Conservation (phyloP, 2,797 vertebrate genomes). For the Ptychobarbus kaznakovi region DNA sequence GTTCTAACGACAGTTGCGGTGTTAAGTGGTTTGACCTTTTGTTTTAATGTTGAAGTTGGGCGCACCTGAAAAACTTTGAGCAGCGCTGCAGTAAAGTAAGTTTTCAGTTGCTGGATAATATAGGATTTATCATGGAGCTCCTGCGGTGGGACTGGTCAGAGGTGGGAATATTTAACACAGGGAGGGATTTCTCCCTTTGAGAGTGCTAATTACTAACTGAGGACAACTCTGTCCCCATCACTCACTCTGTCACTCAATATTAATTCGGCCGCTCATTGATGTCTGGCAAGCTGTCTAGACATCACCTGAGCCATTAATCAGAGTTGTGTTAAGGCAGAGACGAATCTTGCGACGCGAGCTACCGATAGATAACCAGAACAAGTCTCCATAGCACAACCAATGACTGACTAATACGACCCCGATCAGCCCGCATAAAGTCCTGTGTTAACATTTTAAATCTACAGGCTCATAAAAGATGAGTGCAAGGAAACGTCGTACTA, state of each 20-base stretch:
- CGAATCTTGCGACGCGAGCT: slow-evolving; percentile 32
- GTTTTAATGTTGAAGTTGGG: background rate
- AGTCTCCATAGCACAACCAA: slow-evolving; percentile 53
- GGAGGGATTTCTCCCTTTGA: slow-evolving; percentile 53
- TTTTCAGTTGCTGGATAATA: slow-evolving; percentile 16
- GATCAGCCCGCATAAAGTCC: slow-evolving; percentile 76
- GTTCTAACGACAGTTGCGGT: background rate
- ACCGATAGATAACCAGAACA: slow-evolving; percentile 47
- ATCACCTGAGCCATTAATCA: slow-evolving; percentile 60
- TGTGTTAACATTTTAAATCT: slow-evolving; percentile 84
- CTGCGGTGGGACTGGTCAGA: slow-evolving; percentile 30
- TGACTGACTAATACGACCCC: slow-evolving; percentile 65
- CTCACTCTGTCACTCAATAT: slow-evolving; percentile 60
- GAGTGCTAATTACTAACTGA: slow-evolving; percentile 63
- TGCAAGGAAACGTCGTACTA: slow-evolving; percentile 72
- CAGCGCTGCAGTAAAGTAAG: background rate
- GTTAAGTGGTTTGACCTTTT: background rate
- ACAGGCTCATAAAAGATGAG: slow-evolving; percentile 75
- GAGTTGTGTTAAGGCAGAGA: slow-evolving; percentile 37
- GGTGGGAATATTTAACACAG: slow-evolving; percentile 37
- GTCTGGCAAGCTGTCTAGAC: slow-evolving; percentile 61
- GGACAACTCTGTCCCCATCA: slow-evolving; percentile 58
- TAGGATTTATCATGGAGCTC: slow-evolving; percentile 25
- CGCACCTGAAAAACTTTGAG: background rate
- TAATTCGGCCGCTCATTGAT: slow-evolving; percentile 58